These are phyloP conservation scores for Sthenelais limicola DNA, from an alignment of 2,888 invertebrate species.

Conservation along the genomic window DNA sequence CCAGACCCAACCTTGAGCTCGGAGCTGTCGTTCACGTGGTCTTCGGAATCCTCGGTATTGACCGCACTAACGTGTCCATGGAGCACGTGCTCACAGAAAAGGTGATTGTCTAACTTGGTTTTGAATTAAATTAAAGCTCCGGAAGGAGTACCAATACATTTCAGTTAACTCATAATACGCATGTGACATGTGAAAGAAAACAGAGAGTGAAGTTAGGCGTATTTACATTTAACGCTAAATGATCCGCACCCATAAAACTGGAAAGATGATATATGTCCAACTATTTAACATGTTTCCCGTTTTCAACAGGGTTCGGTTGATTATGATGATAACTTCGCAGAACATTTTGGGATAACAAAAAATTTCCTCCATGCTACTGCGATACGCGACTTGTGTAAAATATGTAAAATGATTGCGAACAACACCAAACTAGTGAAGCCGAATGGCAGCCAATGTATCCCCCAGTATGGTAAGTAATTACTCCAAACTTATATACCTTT, in stretches of 20 bases:
- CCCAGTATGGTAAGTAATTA: slow-evolving; percentile 52
- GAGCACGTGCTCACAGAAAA: slow-evolving; percentile 63
- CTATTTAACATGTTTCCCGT: slow-evolving; percentile 10
- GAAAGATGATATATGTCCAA: too few species aligned
- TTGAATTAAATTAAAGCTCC: neutral
- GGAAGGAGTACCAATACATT: too few species aligned
- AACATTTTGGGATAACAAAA: slow-evolving; percentile 27
- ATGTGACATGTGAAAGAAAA: too few species aligned
- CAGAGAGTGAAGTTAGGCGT: too few species aligned
- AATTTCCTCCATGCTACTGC: slow-evolving; percentile 38
- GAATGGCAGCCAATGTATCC: slow-evolving; percentile 61
- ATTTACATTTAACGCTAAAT: too few species aligned
- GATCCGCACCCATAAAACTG: too few species aligned
- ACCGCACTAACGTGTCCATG: slow-evolving; percentile 53
- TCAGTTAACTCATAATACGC: too few species aligned
- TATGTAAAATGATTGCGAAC: slow-evolving; percentile 61
- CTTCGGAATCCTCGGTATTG: slow-evolving; percentile 62
- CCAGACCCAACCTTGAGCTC: slow-evolving; percentile 60
- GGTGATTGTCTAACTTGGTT: slow-evolving; percentile 42
- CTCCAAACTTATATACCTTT: too few species aligned
- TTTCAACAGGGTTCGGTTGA: slow-evolving; percentile 58
- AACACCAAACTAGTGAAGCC: slow-evolving; percentile 61
- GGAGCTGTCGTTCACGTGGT: slow-evolving; percentile 66
- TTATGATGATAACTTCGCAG: slow-evolving; percentile 58
- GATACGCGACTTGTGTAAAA: slow-evolving; percentile 58